These are phyloP conservation scores for Muschampia plurimacula DNA, from an alignment of 2,888 invertebrate genomes.

Conservation along the genomic window DNA sequence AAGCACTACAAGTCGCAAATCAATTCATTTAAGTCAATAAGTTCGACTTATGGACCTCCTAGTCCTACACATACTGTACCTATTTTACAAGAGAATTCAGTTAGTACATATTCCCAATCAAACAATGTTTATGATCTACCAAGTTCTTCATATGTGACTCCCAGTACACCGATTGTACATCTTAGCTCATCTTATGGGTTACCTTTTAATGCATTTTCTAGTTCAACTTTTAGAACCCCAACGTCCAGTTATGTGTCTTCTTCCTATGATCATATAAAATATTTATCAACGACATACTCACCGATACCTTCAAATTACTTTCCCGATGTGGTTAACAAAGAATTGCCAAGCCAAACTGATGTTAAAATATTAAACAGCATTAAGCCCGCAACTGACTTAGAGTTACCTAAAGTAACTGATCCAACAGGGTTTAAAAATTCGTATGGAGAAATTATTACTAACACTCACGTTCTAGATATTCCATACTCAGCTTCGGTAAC, in stretches of 20 bases:
- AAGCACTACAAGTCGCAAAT: constrained; percentile 51
- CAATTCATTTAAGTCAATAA: constrained; percentile 52
- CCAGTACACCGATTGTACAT: constrained; percentile 46
- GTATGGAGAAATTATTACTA: constrained; percentile 75
- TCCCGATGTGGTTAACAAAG: constrained; percentile 59
- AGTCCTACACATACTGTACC: constrained; percentile 66
- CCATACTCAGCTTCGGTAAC: constrained; percentile 71
- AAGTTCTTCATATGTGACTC: constrained; percentile 51
- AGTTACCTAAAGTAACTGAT: constrained; percentile 69
- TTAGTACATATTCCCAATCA: constrained; percentile 61
- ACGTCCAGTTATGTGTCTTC: constrained; percentile 54
- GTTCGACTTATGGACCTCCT: constrained; percentile 65
- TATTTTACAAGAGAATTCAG: constrained; percentile 65
- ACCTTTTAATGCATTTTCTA: constrained; percentile 43
- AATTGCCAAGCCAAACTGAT: constrained; percentile 59
- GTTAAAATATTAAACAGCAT: constrained; percentile 58
- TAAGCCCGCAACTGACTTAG: constrained; percentile 58
- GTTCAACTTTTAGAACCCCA: constrained; percentile 46
- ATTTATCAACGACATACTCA: constrained; percentile 54
- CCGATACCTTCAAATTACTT: constrained; percentile 53
- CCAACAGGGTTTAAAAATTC: constrained; percentile 76
- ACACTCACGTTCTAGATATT: constrained; percentile 63
- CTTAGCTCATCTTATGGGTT: constrained; percentile 51
- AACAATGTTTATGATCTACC: constrained; percentile 48
- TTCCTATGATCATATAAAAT: constrained; percentile 53